Evolutionary conservation across 1,140 invertebrate genomes (phyloP), one percentile per base, ranked within the genome.

Genomic region (Grapholita molesta): DNA sequence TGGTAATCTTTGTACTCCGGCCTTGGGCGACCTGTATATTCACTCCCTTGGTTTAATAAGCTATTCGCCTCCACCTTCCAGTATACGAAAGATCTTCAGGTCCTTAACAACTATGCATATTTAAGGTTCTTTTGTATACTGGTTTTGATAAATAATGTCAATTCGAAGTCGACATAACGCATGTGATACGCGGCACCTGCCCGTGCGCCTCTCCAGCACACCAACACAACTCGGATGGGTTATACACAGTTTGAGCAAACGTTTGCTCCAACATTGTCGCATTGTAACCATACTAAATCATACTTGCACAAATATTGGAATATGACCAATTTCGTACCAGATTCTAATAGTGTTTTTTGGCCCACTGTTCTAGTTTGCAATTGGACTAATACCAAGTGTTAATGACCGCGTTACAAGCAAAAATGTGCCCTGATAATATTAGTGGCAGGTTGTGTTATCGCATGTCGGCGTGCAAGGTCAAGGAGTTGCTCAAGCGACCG

Each of bases 371-470:
- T 75, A 78, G 81, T 86, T 89, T 85, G 81, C 78, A 64, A 84
- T 90, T 90, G 88, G 88, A 85, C 84, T 80, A 73, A 73, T 80
- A 90, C 84, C 88, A 89, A 88, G 72, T 80, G 85, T 76, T 86
- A 86, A 85, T 88, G 84, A 86, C 79, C 80, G 53, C 66, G 71
- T 79, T 81, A 66, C 79, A 78, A 55, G 75, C 81, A 76, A 90
- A 80, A 81, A 78, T 84, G 70, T 67, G 35, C 82, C 67, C 77
- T 86, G 86, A 75, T 71, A 68, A 77, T 71, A 69, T 76, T 70
- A 52, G 18, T 23, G 64, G 71, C 75, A 80, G 69, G 78, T 77
- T 79, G 67, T 77, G 72, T 83, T 72, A 81, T 68, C 75, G 68
- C 52, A 71, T 64, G 65, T 67, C 53, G 48, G 24, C 69, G 23